phyloP scores from a whole-genome alignment of 2,797 vertebrate species.

The Brotula barbata region DNA sequence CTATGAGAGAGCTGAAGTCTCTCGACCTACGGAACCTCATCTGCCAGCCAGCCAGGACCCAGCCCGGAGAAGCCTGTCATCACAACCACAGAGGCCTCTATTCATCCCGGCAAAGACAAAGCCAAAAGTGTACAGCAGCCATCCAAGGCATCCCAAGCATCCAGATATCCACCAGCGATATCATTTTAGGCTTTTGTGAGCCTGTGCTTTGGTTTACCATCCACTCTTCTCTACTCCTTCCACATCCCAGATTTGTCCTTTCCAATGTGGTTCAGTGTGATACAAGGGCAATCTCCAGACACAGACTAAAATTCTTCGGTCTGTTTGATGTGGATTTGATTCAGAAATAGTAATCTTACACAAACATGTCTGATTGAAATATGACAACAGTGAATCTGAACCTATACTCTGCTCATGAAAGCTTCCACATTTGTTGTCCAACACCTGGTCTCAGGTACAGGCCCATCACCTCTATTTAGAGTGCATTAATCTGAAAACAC shows the following conservation, averaged over 20 bases:
- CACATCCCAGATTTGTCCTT: slow-evolving; percentile 5
- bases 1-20: slow-evolving; percentile 54
- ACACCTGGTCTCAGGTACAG: neutral
- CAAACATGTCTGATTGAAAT: no score
- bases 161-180: slow-evolving; percentile 79
- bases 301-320: neutral
- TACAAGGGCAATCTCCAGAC: slow-evolving; percentile 8
- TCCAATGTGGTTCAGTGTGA: neutral
- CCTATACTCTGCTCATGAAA: neutral
- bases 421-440: neutral
- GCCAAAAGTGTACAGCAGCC: slow-evolving; percentile 77
- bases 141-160: slow-evolving; percentile 79
- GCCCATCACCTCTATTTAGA: no score
- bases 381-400: no score
- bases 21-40: slow-evolving; percentile 62
- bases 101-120: slow-evolving; percentile 80
- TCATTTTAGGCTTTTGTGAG: slow-evolving; percentile 74
- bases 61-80: slow-evolving; percentile 74
- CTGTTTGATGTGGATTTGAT: no score
- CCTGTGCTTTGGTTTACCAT: slow-evolving; percentile 51
- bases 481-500: no score
- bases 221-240: neutral
- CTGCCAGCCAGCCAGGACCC: slow-evolving; percentile 67
- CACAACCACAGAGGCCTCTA: slow-evolving; percentile 79
- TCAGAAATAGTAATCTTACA: neutral